A percentile compares a stretch with the other conserved stretches of the same genome.
Evolutionary conservation across 2,888 invertebrate genomes (phyloP).

Genomic region (Drosophila sordidula): DNA sequence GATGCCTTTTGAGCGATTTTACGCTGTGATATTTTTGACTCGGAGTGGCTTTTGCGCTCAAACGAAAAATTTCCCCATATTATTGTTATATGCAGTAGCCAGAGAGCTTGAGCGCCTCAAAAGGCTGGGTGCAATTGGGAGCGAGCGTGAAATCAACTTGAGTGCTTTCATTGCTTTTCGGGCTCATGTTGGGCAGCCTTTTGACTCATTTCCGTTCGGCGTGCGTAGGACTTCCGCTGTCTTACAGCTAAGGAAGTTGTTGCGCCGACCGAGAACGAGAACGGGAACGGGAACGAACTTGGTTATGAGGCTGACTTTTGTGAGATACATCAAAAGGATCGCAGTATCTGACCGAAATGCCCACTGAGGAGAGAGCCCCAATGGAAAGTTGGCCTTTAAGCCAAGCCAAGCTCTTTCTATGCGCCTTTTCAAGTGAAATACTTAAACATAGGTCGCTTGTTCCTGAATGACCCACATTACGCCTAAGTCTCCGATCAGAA

Average conservation of each 20-base stretch:
- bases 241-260: slow-evolving; percentile 70
- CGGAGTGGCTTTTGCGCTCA: slow-evolving; percentile 7
- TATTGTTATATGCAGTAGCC: not conserved
- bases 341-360: slow-evolving; percentile 16
- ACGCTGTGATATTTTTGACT: slow-evolving; percentile 32
- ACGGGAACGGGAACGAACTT: not conserved
- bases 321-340: slow-evolving; percentile 30
- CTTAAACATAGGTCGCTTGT: too few species aligned
- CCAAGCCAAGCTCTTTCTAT: not conserved
- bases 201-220: slow-evolving; percentile 67
- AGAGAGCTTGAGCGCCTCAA: slow-evolving; percentile 3
- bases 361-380: not conserved
- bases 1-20: slow-evolving; percentile 26
- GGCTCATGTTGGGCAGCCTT: slow-evolving; percentile 27
- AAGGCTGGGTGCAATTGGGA: slow-evolving; percentile 7
- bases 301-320: not conserved
- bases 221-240: slow-evolving; percentile 61
- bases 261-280: slow-evolving; percentile 31
- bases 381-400: not conserved
- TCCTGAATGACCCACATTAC: too few species aligned
- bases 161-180: slow-evolving; percentile 21
- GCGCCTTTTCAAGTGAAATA: not conserved
- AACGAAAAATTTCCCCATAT: slow-evolving; percentile 45
- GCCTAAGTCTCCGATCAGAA: too few species aligned
- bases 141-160: slow-evolving; percentile 25